Evolutionary conservation across 2,113 vertebrate genomes (phyloP).

Genomic region (Trogon melanurus): DNA sequence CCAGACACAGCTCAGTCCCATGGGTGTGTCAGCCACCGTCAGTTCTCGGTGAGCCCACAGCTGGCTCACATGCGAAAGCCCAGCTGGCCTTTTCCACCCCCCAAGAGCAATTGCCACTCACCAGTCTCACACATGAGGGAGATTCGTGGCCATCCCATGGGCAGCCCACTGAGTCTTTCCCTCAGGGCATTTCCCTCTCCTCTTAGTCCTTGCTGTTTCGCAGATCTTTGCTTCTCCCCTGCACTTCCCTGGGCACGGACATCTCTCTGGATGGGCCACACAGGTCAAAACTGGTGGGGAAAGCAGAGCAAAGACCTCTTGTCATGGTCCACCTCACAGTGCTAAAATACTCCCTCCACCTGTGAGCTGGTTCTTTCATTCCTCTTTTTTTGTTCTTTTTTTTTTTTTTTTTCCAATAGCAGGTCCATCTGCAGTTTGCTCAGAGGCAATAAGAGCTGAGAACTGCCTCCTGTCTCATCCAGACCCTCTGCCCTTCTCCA

Average conservation of each 20-base stretch:
- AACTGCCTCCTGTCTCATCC: not conserved
- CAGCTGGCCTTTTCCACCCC: not conserved
- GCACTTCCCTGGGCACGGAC: not conserved
- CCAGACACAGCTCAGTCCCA: not conserved
- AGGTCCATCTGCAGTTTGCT: not conserved
- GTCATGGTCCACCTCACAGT: not conserved
- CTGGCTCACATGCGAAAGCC: no score
- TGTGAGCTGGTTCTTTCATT: not conserved
- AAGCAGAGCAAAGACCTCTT: not conserved
- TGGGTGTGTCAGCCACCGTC: not conserved
- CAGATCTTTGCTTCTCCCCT: not conserved
- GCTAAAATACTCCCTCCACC: not conserved
- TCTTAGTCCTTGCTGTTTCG: not conserved
- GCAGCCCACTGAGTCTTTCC: not conserved
- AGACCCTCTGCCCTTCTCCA: not conserved
- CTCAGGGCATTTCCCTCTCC: not conserved
- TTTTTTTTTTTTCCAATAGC: no score
- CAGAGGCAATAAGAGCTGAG: not conserved
- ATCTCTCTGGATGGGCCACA: not conserved
- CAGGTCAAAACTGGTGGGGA: not conserved
- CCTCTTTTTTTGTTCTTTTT: not conserved
- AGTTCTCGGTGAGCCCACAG: not conserved
- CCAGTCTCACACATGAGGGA: not conserved
- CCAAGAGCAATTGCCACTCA: not conserved
- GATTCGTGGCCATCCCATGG: fast-evolving